Evolutionary conservation across 2,888 invertebrate species (phyloP).

Genomic region (Nomada fabriciana): DNA sequence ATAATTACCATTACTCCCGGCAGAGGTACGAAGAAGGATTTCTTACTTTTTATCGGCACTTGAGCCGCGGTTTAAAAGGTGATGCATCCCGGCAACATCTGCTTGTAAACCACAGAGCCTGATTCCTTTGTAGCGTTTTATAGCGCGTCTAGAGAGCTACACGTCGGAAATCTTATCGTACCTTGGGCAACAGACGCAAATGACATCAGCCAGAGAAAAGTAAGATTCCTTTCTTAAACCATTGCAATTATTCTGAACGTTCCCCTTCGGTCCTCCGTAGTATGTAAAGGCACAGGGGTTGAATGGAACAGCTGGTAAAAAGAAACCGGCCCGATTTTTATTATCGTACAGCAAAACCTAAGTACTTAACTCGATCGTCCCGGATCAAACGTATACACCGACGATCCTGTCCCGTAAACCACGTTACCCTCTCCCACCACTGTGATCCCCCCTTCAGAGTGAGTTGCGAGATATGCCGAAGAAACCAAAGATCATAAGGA

Average conservation of each 20-base stretch:
- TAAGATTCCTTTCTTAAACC: slow-evolving; percentile 46
- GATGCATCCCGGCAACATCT: not conserved
- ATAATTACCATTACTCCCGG: slow-evolving; percentile 30
- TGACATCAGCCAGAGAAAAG: slow-evolving; percentile 38
- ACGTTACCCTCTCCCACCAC: slow-evolving; percentile 70
- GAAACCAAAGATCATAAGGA: slow-evolving; percentile 5
- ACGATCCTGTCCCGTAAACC: slow-evolving; percentile 68
- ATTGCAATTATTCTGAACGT: slow-evolving; percentile 35
- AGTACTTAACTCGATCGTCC: slow-evolving; percentile 74
- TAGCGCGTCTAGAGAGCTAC: not conserved
- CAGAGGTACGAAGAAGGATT: not conserved
- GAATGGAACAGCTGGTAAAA: not conserved
- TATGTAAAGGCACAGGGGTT: slow-evolving; percentile 14
- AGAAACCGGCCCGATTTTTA: slow-evolving; percentile 64
- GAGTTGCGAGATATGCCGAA: slow-evolving; percentile 64
- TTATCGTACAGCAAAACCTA: slow-evolving; percentile 72
- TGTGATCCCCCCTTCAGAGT: slow-evolving; percentile 69
- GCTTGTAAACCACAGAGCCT: not conserved
- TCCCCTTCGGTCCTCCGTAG: slow-evolving; percentile 23
- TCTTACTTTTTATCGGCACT: slow-evolving; percentile 8
- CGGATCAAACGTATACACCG: slow-evolving; percentile 68
- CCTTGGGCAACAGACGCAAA: slow-evolving; percentile 43
- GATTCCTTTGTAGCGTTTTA: slow-evolving; percentile 33
- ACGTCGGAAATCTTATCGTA: slow-evolving; percentile 36
- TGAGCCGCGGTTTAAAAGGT: slow-evolving; percentile 3